Evolutionary conservation across 2,113 vertebrate species (phyloP).

Genomic region (Cyprinodon brontotheroides): DNA sequence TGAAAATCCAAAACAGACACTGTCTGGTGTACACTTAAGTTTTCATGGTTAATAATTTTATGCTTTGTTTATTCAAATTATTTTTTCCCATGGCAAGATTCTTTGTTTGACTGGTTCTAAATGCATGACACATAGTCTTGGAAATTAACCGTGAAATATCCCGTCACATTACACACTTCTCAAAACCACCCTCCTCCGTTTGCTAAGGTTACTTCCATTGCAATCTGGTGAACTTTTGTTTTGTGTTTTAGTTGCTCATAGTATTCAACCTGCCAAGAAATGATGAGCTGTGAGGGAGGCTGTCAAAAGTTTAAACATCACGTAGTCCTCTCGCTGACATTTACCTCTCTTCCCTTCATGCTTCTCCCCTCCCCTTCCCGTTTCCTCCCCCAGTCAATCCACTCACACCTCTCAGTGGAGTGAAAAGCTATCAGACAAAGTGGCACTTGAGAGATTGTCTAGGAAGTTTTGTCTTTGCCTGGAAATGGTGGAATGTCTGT

Average conservation of each 20-base stretch:
- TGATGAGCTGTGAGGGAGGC: slow-evolving; percentile 67
- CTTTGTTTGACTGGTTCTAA: background rate
- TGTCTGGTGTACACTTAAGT: background rate
- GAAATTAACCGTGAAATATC: slow-evolving; percentile 15
- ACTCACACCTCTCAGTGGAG: slow-evolving; percentile 67
- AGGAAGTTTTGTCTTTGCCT: slow-evolving; percentile 70
- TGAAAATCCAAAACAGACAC: background rate
- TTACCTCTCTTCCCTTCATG: slow-evolving; percentile 43
- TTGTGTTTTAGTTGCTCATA: slow-evolving; percentile 62
- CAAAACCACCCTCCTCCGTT: slow-evolving; percentile 41
- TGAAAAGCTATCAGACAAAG: slow-evolving; percentile 77
- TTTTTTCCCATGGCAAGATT: background rate
- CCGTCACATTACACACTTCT: slow-evolving; percentile 4
- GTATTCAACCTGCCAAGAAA: slow-evolving; percentile 56
- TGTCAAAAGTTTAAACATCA: slow-evolving; percentile 63
- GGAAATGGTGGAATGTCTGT: slow-evolving; percentile 67
- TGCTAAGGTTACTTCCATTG: slow-evolving; percentile 43
- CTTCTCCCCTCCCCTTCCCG: slow-evolving; percentile 30
- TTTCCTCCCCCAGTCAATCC: slow-evolving; percentile 53
- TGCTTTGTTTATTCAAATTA: slow-evolving; percentile 3
- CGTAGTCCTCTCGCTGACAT: slow-evolving; percentile 63
- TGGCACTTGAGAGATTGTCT: slow-evolving; percentile 75
- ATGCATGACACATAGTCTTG: background rate
- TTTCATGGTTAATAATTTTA: background rate
- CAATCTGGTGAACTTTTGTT: slow-evolving; percentile 56